Base-by-base conservation (phyloP, 2,888 invertebrate species). In the Gisinianus flammeolus region DNA sequence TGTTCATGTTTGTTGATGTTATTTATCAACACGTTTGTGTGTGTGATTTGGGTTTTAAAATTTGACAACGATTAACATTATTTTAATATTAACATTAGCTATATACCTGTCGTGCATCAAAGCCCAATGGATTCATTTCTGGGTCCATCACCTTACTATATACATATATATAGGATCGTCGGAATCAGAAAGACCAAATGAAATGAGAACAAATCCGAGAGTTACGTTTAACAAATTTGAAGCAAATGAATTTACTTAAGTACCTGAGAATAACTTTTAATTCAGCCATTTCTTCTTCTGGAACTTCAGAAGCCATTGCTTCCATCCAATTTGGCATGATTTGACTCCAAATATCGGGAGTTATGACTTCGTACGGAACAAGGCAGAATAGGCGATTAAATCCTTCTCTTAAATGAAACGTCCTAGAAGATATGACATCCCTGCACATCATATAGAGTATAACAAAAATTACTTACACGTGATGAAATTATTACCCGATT, bases 281-380 rank as follows among this genome's bases (percentile, higher is more conserved):
- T 86, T 96, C 95, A 70, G 90, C 88, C 64, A 95, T 88, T 86
- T 96, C 97, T 87, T 95, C 93, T 87, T 95, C 94, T 0, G 94
- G 94, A 0, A 96, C 94, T 86, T 96, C 95, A 80, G 93, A 93
- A 72, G 94, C 94, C 83, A 99, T 95, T 5, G 97, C 96, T 87
- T 98, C 97, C 93, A 99, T 93, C 99, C 99, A 99, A 85, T 95
- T 94, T 0, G 99, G 98, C 96, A 99, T 99, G 28, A 99, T 96
- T 87, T 93, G 93, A 87, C 97, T 95, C 99, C 99, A 99, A 77
- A 97, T 95, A 85, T 97, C 95, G 82, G 94, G 93, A 0, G 96
- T 95, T 83, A 99, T 95, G 31, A 99, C 94, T 85, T 98, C 98
- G 87, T 99, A 99, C 0, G 99, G 98, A 44, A 98, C 96, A 81